Conservation (phyloP, 1,140 invertebrate genomes). For the Atta colombica region DNA sequence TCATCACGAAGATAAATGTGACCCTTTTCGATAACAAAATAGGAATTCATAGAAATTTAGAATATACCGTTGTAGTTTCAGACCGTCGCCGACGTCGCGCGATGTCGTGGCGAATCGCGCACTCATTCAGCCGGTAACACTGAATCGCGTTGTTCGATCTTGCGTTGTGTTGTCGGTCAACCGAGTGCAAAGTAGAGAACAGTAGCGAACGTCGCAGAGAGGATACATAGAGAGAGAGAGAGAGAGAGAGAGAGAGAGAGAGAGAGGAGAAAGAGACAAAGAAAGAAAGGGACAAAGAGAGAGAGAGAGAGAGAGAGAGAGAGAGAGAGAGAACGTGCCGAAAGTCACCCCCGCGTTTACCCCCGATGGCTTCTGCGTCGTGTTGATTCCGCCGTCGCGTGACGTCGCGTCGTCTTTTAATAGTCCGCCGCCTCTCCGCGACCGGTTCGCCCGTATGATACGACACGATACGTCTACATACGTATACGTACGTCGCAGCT, state of each 20-base stretch:
- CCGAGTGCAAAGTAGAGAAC: background rate
- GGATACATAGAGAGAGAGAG: background rate
- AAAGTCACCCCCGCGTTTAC: slow-evolving; percentile 68
- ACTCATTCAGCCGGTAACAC: slow-evolving; percentile 38
- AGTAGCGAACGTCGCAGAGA: no score
- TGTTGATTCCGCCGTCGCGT: slow-evolving; percentile 61
- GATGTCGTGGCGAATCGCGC: background rate
- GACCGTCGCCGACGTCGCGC: background rate
- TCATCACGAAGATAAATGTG: background rate
- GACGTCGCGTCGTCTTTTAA: slow-evolving; percentile 76
- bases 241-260: background rate
- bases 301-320: background rate
- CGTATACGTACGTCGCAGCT: slow-evolving; percentile 44
- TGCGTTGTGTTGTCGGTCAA: background rate
- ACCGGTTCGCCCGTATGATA: slow-evolving; percentile 68
- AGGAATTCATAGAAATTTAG: background rate
- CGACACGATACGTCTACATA: slow-evolving; percentile 27
- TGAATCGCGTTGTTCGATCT: slow-evolving; percentile 18
- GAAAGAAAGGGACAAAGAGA: no score
- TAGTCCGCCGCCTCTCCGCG: slow-evolving; percentile 67
- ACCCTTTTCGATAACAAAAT: background rate
- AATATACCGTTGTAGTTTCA: background rate
- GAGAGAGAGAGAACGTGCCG: background rate
- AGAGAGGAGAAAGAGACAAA: no score
- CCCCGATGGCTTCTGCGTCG: slow-evolving; percentile 69